Base-by-base conservation (phyloP, 1,140 invertebrate genomes). In the Trypoxylus dichotomus region DNA sequence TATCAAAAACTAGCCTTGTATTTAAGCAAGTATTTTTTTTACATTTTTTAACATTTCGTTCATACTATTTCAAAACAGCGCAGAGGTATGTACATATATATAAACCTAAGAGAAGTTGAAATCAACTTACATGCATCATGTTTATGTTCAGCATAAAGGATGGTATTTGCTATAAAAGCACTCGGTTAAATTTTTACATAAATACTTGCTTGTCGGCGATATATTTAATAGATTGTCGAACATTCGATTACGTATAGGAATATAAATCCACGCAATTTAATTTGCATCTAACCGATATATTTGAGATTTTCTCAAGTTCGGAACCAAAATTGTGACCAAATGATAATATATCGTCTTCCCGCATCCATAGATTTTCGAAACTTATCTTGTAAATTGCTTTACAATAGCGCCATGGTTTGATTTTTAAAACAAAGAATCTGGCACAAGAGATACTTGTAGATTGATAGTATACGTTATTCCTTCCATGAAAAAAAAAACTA, bases 181-280 rank as follows among this genome's bases (percentile, higher is more conserved):
- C 43, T 47, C 43, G 3, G 3, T 63, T 63, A 24, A 63, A 63
- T 63, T 63, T 63, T 63, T 63, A 63, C 60, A 63, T 63, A 63
- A 63, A 63, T 63, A 63, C 19, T 63, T 63, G 19, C 13, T 63
- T 27, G 60, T 24, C 60, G 60, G 24, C 25, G 24, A 19, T 63
- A 63, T 25, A 63, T 63, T 63, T 27, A 63, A 27, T 63, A 63
- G 60, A 63, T 63, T 63, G 21, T 25, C 60, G 60, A 11, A 19
- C 7, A 63, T 63, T 63, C 60, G 19, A 63, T 63, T 63, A 63
- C 60, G 19, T 63, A 63, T 24, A 63, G 60, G 32, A 21, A 27
- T n/a, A 73, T 73, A 73, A 73, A 73, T 73, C 29, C 71, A 73
- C 15, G n/a, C 71, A 73, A 73, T 73, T 37, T n/a, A 73, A 73